These are phyloP conservation scores for Oconnorella tubifera DNA, from an alignment of 2,888 invertebrate genomes.

Conservation along the genomic window DNA sequence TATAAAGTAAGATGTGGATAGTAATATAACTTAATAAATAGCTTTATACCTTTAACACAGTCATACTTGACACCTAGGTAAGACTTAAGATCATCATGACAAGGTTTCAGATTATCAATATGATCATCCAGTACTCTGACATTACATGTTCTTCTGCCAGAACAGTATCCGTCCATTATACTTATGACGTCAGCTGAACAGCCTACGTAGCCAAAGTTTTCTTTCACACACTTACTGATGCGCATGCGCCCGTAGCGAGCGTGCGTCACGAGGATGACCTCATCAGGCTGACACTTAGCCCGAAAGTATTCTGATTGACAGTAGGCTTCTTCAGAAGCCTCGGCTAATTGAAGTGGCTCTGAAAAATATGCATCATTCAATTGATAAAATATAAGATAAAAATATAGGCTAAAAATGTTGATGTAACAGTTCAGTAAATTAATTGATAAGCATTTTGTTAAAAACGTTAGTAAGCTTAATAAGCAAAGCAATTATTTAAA, in stretches of 20 bases:
- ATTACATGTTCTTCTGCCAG: constrained; percentile 14
- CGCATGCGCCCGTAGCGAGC: constrained; percentile 22
- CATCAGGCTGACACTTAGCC: constrained; percentile 13
- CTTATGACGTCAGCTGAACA: constrained; percentile 10
- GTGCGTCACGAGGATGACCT: constrained; percentile 14
- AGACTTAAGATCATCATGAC: constrained; percentile 21
- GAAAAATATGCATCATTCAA: neutral
- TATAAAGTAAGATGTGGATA: too few relatives aligned
- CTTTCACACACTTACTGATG: constrained; percentile 16
- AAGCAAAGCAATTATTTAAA: too few relatives aligned
- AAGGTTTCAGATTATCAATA: constrained; percentile 15
- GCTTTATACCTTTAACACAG: constrained; percentile 17
- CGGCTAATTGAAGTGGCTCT: neutral
- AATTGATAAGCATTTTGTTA: too few relatives aligned
- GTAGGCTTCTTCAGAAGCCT: constrained; percentile 5
- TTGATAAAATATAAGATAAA: too few relatives aligned
- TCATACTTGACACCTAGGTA: constrained; percentile 17
- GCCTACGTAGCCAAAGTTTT: constrained; percentile 20
- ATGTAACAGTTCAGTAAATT: too few relatives aligned
- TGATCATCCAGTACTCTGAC: constrained; percentile 19
- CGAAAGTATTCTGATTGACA: constrained; percentile 21
- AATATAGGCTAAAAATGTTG: too few relatives aligned
- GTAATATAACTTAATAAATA: too few relatives aligned
- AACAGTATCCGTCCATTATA: constrained; percentile 14
- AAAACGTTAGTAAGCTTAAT: too few relatives aligned